Evolutionary conservation across 2,797 vertebrate genomes (phyloP).

Genomic region (Chaunax sp.): DNA sequence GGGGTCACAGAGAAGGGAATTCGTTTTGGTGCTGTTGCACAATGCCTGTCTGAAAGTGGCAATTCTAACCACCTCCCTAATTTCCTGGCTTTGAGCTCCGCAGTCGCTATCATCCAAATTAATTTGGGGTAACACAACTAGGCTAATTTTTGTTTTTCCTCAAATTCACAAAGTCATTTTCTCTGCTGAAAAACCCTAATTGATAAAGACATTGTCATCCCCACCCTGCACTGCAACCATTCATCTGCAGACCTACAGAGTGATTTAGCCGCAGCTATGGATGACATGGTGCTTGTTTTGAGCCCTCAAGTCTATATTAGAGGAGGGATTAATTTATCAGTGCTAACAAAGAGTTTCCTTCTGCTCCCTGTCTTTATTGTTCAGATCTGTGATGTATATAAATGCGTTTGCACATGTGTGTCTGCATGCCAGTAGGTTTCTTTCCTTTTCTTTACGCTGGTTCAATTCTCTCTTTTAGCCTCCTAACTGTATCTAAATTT

Average conservation of each 20-base stretch:
- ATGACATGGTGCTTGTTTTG: conserved; percentile 50
- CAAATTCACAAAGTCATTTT: conserved; percentile 73
- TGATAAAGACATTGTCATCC: conserved; percentile 65
- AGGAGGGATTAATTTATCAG: conserved; percentile 60
- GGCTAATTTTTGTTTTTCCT: conserved; percentile 78
- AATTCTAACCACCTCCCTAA: conserved; percentile 45
- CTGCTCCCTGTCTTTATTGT: conserved; percentile 6
- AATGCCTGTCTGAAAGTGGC: no score
- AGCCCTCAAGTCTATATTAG: conserved; percentile 58
- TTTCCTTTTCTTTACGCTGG: not conserved
- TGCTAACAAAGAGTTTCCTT: conserved; percentile 45
- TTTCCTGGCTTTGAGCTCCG: conserved; percentile 55
- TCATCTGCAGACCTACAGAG: conserved; percentile 36
- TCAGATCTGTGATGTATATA: conserved; percentile 22
- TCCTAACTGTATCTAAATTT: not conserved
- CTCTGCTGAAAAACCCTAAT: conserved; percentile 59
- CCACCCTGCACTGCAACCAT: conserved; percentile 44
- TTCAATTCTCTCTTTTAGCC: not conserved
- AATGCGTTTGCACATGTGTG: conserved; percentile 5
- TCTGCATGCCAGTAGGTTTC: not conserved
- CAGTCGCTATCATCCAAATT: conserved; percentile 57
- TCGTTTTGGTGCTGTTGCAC: no score
- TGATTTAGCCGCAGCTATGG: conserved; percentile 30
- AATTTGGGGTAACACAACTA: conserved; percentile 67
- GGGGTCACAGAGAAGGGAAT: no score